phyloP scores from a whole-genome alignment of 2,113 vertebrate species.

The Seriola rivoliana region DNA sequence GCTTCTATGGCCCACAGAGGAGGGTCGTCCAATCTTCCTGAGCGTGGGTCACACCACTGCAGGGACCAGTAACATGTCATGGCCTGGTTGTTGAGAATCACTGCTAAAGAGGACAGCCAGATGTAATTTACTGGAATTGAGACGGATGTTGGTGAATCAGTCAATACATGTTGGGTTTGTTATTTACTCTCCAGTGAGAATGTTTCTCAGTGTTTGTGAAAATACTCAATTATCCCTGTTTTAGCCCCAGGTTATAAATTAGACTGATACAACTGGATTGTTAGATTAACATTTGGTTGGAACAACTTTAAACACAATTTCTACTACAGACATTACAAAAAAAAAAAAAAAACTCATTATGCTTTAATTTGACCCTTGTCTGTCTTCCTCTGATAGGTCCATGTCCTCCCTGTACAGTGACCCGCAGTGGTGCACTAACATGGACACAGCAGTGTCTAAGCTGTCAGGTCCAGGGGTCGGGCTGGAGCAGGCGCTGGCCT shows the following conservation, averaged over 20 bases:
- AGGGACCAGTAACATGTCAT: too few relatives aligned
- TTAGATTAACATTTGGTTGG: not conserved
- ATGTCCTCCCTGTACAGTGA: constrained; percentile 61
- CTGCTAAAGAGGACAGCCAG: too few relatives aligned
- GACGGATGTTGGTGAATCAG: not conserved
- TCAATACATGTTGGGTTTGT: not conserved
- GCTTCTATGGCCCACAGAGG: too few relatives aligned
- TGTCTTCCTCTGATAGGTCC: constrained; percentile 35
- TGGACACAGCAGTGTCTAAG: constrained; percentile 20
- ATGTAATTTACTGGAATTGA: too few relatives aligned
- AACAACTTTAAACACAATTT: not conserved
- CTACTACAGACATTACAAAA: not conserved
- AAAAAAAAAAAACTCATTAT: not conserved
- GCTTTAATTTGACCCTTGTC: not conserved
- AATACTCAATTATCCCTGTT: too few relatives aligned
- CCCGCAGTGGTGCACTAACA: constrained; percentile 47
- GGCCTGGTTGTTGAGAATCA: too few relatives aligned
- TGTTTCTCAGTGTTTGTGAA: too few relatives aligned
- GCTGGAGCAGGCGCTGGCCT: constrained; percentile 22
- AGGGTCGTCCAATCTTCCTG: too few relatives aligned
- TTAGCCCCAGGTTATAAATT: too few relatives aligned
- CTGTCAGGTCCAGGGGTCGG: not conserved
- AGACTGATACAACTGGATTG: too few relatives aligned
- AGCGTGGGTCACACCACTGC: too few relatives aligned
- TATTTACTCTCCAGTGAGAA: not conserved